Evolutionary conservation across 2,888 invertebrate genomes (phyloP).

Genomic region (Branchinecta sandiegonensis): DNA sequence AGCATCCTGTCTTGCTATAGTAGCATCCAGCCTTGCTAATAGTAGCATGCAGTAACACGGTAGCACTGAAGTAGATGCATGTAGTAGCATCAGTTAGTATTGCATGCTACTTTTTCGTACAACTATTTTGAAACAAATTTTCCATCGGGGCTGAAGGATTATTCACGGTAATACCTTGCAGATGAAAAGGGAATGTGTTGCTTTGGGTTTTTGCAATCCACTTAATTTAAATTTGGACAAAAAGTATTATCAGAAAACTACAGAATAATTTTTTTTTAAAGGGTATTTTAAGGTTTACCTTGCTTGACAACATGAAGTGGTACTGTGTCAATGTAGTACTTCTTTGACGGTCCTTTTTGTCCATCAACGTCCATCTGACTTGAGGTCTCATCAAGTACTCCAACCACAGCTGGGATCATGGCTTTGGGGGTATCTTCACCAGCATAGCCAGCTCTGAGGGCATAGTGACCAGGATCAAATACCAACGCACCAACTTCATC

Average conservation of each 20-base stretch:
- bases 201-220: too few species aligned
- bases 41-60: too few species aligned
- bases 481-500: constrained; percentile 98
- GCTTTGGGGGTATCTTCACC: constrained; percentile 99
- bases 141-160: too few species aligned
- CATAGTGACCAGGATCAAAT: constrained; percentile 87
- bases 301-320: constrained; percentile 77
- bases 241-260: not conserved
- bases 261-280: not conserved
- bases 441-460: constrained; percentile 79
- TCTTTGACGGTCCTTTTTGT: constrained; percentile 20
- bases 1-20: too few species aligned
- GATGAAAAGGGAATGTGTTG: too few species aligned
- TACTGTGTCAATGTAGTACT: constrained; percentile 71
- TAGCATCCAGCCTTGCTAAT: too few species aligned
- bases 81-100: too few species aligned
- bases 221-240: too few species aligned
- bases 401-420: constrained; percentile 86
- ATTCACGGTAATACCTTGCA: too few species aligned
- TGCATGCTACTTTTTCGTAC: too few species aligned
- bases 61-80: too few species aligned
- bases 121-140: too few species aligned
- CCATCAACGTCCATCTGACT: constrained; percentile 29
- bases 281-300: constrained; percentile 36
- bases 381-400: constrained; percentile 52